A percentile compares a stretch with the other conserved stretches of the same genome.
phyloP scores from a whole-genome alignment of 2,888 invertebrate genomes.

The Ecdyonurus torrentis region DNA sequence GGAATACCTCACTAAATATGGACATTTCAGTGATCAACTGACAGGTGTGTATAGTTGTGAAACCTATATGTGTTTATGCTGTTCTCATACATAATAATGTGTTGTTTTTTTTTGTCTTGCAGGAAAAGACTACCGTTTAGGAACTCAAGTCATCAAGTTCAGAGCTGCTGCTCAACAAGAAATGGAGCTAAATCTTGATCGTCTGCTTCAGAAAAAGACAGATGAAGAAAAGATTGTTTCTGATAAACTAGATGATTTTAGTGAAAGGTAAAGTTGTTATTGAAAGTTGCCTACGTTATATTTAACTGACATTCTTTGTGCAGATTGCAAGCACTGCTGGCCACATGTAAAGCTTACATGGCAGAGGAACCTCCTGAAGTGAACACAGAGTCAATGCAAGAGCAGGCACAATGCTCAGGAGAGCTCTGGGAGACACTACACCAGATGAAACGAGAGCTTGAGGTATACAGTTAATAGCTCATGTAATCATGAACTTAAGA shows the following conservation, averaged over 20 bases:
- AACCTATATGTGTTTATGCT: not conserved
- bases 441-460: not conserved
- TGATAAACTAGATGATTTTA: not conserved
- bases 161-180: not conserved
- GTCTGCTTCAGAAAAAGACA: not conserved
- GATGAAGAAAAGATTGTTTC: not conserved
- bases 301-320: too few relatives aligned
- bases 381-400: not conserved
- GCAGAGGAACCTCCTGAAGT: not conserved
- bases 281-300: too few relatives aligned
- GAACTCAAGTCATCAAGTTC: not conserved
- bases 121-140: not conserved
- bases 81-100: not conserved
- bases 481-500: not conserved
- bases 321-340: not conserved
- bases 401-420: not conserved
- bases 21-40: not conserved
- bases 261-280: not conserved
- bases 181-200: conserved; percentile 1
- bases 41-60: not conserved
- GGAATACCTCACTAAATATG: not conserved
- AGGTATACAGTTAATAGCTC: not conserved
- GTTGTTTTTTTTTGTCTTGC: not conserved
- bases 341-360: not conserved
- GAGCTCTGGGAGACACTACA: not conserved